These are phyloP conservation scores for Agrochola lychnidis DNA, from an alignment of 2,888 invertebrate species.

Conservation along the genomic window DNA sequence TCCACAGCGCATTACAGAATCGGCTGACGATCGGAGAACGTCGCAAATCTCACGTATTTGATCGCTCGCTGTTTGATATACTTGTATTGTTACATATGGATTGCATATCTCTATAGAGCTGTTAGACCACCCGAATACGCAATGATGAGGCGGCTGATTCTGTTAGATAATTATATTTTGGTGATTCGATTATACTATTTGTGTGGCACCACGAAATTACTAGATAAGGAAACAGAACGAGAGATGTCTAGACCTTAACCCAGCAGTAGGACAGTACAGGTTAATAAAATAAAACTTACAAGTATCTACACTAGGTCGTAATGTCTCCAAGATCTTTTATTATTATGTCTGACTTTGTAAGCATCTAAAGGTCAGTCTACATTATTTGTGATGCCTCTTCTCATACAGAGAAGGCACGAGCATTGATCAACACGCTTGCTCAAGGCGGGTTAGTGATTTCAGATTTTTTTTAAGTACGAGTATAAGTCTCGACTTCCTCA, in stretches of 20 bases:
- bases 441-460: no score
- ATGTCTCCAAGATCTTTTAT: not conserved
- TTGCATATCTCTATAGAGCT: constrained; percentile 70
- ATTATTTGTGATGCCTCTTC: no score
- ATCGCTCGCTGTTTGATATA: constrained; percentile 80
- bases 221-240: not conserved
- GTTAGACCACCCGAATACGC: constrained; percentile 40
- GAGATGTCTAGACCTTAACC: not conserved
- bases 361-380: not conserved
- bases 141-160: not conserved
- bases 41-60: constrained; percentile 88
- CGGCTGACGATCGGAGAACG: constrained; percentile 75
- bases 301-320: not conserved
- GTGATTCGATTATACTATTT: not conserved
- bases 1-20: constrained; percentile 67
- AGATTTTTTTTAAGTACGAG: no score
- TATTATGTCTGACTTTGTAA: not conserved
- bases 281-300: no score
- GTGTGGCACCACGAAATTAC: not conserved
- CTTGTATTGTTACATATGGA: constrained; percentile 79
- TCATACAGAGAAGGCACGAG: no score
- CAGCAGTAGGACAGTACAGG: not conserved
- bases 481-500: no score
- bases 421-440: no score
- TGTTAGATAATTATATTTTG: not conserved